Base-by-base conservation (phyloP, 2,797 vertebrate genomes). In the Meriones psammophilus region DNA sequence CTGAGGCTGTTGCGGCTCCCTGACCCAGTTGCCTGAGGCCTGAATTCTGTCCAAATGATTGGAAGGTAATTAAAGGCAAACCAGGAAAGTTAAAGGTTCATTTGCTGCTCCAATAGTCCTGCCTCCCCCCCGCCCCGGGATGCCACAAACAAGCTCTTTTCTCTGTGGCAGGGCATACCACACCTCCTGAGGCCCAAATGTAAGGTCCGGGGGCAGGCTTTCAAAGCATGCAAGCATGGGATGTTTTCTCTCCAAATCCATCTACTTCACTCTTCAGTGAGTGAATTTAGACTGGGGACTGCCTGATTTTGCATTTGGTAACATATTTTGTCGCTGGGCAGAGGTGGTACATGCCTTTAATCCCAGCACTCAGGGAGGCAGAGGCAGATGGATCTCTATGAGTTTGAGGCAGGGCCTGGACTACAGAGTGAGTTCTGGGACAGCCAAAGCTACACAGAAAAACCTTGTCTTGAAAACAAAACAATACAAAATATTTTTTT, bases 191-290 rank as follows among this genome's bases (percentile, higher is more conserved):
- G 62, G 26, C 3, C 76, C n/a, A 42, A 66, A 15, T 78, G 33
- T 46, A 24, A 56, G 20, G 64, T 62, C 64, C 42, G 39, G 46
- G 54, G 20, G 13, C 28, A 28, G 30, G 24, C 50, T 30, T 60
- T 42, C 56, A 15, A 58, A 58, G 56, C 17, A 5, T 17, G 56
- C 26, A 33, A 10, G 5, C 28, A 22, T 56, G 14, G 7, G 24
- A 15, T 76, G 13, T 80, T 73, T 89, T 95, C 79, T 78, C 15
- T 66, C 91, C 17, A 83, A 92, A 50, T 86, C 36, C 46, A 80
- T 73, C 77, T 50, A 30, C 73, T 74, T 46, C 26, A 80, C 42
- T 56, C 62, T 89, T 68, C 3, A 0, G 56, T 36, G 22, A 15
- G 24, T 62, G 68, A n/a, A 78, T 93, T 89, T 33, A 88, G 46